phyloP scores from a whole-genome alignment of 53 echinoderm and acorn worm species.

The Hippasteria phrygiana region DNA sequence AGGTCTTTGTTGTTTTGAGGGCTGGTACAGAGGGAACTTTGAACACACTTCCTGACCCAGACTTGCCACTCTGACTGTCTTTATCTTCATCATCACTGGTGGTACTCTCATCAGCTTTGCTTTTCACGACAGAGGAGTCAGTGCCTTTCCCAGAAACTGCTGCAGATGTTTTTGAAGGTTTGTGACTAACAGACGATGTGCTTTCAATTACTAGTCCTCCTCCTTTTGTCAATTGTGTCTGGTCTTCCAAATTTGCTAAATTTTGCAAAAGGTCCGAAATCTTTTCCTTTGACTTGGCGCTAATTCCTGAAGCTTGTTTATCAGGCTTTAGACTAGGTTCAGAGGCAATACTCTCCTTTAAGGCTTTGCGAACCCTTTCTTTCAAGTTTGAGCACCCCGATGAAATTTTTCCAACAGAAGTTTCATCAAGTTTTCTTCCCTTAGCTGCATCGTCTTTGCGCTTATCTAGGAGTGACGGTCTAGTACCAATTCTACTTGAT shows the following conservation, averaged over 20 bases:
- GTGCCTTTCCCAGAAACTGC: constrained; percentile 26
- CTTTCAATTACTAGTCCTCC: constrained; percentile 86
- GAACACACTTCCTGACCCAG: constrained; percentile 57
- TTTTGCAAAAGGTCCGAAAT: constrained; percentile 89
- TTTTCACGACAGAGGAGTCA: constrained; percentile 31
- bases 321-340: constrained; percentile 85
- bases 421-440: constrained; percentile 38
- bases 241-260: constrained; percentile 83
- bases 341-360: constrained; percentile 87
- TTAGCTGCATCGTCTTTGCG: constrained; percentile 59
- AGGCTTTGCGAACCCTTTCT: constrained; percentile 90
- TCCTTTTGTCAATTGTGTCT: constrained; percentile 82
- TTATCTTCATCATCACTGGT: constrained; percentile 45
- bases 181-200: constrained; percentile 11
- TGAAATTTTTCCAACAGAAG: background rate
- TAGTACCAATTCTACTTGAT: constrained; percentile 33
- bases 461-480: constrained; percentile 43
- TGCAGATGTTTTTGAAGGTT: constrained; percentile 30
- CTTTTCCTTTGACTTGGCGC: constrained; percentile 85
- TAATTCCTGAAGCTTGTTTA: constrained; percentile 68
- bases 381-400: constrained; percentile 69
- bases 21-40: constrained; percentile 74
- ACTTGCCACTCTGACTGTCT: constrained; percentile 13
- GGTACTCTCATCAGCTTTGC: constrained; percentile 34
- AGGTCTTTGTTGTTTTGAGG: constrained; percentile 2